phyloP scores from a whole-genome alignment of 92 coral and sea anemone species.

The Metridium senile region DNA sequence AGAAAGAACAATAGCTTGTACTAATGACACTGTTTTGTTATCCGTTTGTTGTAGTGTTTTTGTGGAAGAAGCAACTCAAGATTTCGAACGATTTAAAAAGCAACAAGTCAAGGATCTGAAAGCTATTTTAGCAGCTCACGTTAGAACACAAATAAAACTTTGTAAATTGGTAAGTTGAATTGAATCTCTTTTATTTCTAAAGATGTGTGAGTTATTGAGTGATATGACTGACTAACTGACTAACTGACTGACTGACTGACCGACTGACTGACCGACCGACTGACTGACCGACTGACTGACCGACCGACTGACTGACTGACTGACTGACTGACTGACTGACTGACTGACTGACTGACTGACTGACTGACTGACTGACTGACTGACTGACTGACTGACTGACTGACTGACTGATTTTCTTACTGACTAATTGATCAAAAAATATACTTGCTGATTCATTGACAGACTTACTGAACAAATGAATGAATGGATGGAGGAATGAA shows the following conservation, averaged over 20 bases:
- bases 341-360: background rate
- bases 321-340: background rate
- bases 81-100: conserved; percentile 90
- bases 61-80: conserved; percentile 74
- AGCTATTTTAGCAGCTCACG: conserved; percentile 79
- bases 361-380: background rate
- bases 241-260: no score
- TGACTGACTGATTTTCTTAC: background rate
- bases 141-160: conserved; percentile 84
- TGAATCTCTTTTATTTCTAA: no score
- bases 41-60: conserved; percentile 59
- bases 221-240: no score
- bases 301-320: background rate
- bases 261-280: no score
- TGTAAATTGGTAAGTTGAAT: conserved; percentile 79
- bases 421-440: no score
- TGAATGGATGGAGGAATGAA: background rate
- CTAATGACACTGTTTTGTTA: no score
- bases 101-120: conserved; percentile 90
- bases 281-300: background rate
- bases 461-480: background rate
- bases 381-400: background rate
- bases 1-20: no score
- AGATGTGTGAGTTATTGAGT: no score
- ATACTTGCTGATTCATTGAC: background rate